Evolutionary conservation across 2,113 vertebrate genomes (phyloP).

Genomic region (Miniopterus natalensis): DNA sequence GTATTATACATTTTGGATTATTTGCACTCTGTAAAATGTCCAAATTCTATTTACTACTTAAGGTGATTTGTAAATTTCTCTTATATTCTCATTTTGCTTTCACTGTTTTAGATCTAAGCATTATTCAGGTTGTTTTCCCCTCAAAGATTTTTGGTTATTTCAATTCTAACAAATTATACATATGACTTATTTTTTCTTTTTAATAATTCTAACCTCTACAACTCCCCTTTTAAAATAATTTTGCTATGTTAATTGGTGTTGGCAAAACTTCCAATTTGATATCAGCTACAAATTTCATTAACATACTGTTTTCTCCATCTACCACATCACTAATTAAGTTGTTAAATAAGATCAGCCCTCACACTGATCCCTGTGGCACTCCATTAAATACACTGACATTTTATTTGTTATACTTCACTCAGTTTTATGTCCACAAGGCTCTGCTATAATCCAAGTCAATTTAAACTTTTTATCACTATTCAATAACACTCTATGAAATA

Average conservation of each 20-base stretch:
- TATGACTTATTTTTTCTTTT: not conserved
- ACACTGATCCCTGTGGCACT: constrained; percentile 71
- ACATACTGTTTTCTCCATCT: constrained; percentile 75
- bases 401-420: constrained; percentile 75
- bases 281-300: constrained; percentile 73
- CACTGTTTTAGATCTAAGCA: not conserved
- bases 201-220: constrained; percentile 43
- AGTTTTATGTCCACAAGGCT: constrained; percentile 64
- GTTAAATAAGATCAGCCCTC: constrained; percentile 75
- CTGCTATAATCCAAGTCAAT: constrained; percentile 59
- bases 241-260: constrained; percentile 66
- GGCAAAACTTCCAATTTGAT: constrained; percentile 64
- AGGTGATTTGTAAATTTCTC: not conserved
- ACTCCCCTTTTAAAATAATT: constrained; percentile 62
- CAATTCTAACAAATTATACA: constrained; percentile 12
- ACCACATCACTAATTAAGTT: constrained; percentile 80
- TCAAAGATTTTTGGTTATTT: not conserved
- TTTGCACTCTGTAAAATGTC: not conserved
- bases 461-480: constrained; percentile 64
- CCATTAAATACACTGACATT: constrained; percentile 71
- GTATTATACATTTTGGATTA: not conserved
- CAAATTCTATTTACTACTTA: not conserved
- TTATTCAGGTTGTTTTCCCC: not conserved
- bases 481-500: not conserved
- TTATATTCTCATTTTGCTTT: not conserved